phyloP scores from a whole-genome alignment of 2,888 invertebrate genomes.

The Spialia ferax region DNA sequence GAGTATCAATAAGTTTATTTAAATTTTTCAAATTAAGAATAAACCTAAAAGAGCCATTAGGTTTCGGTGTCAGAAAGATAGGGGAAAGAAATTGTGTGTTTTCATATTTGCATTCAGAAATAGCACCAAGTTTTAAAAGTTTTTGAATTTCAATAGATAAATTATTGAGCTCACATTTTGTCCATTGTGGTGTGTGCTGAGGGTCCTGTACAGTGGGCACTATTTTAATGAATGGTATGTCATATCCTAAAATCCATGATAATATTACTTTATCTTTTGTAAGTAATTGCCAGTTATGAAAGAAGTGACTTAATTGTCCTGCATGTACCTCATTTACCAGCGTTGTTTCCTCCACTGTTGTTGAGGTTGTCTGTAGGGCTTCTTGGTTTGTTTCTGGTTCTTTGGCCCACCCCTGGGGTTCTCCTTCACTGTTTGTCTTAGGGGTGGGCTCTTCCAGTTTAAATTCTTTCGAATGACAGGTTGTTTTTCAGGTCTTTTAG shows the following conservation, averaged over 20 bases:
- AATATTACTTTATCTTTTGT: not conserved
- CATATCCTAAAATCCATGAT: not conserved
- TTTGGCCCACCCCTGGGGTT: not conserved
- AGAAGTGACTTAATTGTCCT: not conserved
- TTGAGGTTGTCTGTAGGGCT: not conserved
- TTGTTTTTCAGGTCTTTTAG: not conserved
- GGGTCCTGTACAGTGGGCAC: not conserved
- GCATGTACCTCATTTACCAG: not conserved
- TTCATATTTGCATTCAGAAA: not conserved
- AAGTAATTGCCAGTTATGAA: not conserved
- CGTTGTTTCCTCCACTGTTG: not conserved
- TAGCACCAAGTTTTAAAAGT: not conserved
- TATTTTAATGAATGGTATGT: not conserved
- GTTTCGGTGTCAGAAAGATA: not conserved
- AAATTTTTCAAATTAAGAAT: not conserved
- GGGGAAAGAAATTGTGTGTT: not conserved
- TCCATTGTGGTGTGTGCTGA: not conserved
- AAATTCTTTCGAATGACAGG: not conserved
- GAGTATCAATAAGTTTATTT: not conserved
- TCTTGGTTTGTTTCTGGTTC: not conserved
- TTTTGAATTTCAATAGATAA: not conserved
- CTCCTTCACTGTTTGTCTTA: not conserved
- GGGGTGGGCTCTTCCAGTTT: not conserved
- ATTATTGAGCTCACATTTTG: not conserved
- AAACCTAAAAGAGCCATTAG: not conserved